These are phyloP conservation scores for Thumatha senex DNA, from an alignment of 2,888 invertebrate species.

Conservation along the genomic window DNA sequence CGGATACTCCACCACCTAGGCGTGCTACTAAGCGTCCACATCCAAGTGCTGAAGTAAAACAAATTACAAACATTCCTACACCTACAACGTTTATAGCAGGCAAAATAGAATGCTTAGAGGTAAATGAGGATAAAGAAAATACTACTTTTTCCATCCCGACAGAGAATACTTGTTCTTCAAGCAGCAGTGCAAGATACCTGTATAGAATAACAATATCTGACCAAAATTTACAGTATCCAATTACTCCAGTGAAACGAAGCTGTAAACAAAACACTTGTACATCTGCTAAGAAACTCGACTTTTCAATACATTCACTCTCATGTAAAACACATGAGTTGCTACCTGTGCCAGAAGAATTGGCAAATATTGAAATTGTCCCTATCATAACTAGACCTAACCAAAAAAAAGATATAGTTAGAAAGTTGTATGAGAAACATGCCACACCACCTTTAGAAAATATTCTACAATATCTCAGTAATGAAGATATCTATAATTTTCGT, in stretches of 20 bases:
- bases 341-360: constrained; percentile 40
- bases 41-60: constrained; percentile 50
- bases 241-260: constrained; percentile 70
- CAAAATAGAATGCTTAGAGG: constrained; percentile 64
- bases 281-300: constrained; percentile 63
- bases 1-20: constrained; percentile 54
- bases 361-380: constrained; percentile 39
- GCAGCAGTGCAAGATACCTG: constrained; percentile 32
- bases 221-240: constrained; percentile 57
- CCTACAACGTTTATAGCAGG: constrained; percentile 73
- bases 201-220: constrained; percentile 36
- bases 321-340: constrained; percentile 62
- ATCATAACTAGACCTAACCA: constrained; percentile 61
- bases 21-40: constrained; percentile 63
- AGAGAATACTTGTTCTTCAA: constrained; percentile 27
- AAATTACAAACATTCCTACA: constrained; percentile 50
- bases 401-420: constrained; percentile 70
- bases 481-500: constrained; percentile 69
- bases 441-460: constrained; percentile 65
- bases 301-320: constrained; percentile 65
- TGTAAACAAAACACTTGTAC: constrained; percentile 61
- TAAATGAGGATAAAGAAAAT: constrained; percentile 60
- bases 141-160: constrained; percentile 30
- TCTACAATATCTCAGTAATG: constrained; percentile 60
- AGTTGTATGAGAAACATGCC: constrained; percentile 54